These are phyloP conservation scores for Prosapia bicincta DNA, from an alignment of 2,888 invertebrate genomes.

Conservation along the genomic window DNA sequence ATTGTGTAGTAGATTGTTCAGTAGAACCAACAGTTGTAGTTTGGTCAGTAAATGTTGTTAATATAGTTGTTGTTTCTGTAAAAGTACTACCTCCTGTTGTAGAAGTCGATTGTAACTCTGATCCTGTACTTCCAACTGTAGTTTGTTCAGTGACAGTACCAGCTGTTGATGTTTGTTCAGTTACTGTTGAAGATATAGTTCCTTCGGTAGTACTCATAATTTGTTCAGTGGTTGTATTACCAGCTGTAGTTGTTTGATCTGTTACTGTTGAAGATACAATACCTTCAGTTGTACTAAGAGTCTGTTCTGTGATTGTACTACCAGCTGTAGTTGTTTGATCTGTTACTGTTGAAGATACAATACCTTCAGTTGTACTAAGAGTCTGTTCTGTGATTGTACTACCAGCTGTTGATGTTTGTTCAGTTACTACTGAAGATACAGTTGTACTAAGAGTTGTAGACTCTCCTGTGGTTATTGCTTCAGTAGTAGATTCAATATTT, in stretches of 20 bases:
- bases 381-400: slow-evolving; percentile 17
- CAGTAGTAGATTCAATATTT: slow-evolving; percentile 22
- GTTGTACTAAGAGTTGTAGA: neutral
- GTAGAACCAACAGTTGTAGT: slow-evolving; percentile 16
- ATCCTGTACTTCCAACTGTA: slow-evolving; percentile 12
- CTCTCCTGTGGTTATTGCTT: neutral
- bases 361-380: neutral
- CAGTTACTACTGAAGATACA: neutral
- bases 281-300: neutral
- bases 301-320: neutral
- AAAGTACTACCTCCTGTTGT: neutral
- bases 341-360: neutral
- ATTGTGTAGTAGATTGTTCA: neutral
- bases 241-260: neutral
- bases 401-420: neutral
- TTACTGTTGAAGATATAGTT: too few species aligned
- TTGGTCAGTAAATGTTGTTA: slow-evolving; percentile 9
- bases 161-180: neutral
- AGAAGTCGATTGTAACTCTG: neutral
- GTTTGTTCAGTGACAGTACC: neutral
- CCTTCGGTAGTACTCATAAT: slow-evolving; percentile 3
- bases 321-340: slow-evolving; percentile 2
- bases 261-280: neutral
- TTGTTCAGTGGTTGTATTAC: slow-evolving; percentile 18
- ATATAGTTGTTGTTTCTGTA: neutral